These are phyloP conservation scores for Oreochromis niloticus DNA, from an alignment of 2,113 vertebrate genomes.

Conservation along the genomic window DNA sequence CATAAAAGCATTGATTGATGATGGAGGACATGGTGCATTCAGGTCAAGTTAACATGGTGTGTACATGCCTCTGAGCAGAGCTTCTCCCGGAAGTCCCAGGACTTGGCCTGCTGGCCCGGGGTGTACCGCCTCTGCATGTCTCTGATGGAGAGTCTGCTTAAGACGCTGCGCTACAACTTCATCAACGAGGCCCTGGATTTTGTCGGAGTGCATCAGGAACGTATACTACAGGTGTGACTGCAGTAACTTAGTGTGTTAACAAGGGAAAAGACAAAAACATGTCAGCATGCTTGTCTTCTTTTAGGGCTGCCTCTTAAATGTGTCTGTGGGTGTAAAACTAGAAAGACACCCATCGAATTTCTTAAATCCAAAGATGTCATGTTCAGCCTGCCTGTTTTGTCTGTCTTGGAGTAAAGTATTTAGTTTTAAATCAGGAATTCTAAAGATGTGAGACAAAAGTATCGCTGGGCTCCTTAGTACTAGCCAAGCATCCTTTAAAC, in stretches of 20 bases:
- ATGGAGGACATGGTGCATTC: neutral
- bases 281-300: neutral
- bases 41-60: neutral
- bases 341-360: neutral
- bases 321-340: neutral
- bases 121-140: slow-evolving; percentile 94
- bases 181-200: slow-evolving; percentile 93
- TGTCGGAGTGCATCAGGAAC: slow-evolving; percentile 92
- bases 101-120: slow-evolving; percentile 89
- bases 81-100: slow-evolving; percentile 84
- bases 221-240: slow-evolving; percentile 85
- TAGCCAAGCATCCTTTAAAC: neutral
- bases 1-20: neutral
- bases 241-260: neutral
- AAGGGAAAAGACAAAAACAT: neutral
- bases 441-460: neutral
- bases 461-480: neutral
- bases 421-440: neutral
- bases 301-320: neutral
- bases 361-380: neutral
- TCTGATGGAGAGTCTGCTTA: slow-evolving; percentile 92
- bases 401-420: neutral
- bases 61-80: slow-evolving; percentile 53
- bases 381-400: neutral
- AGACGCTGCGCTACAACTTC: slow-evolving; percentile 95